Conservation (phyloP, 2,113 vertebrate genomes). For the Melanocharis versteri region DNA sequence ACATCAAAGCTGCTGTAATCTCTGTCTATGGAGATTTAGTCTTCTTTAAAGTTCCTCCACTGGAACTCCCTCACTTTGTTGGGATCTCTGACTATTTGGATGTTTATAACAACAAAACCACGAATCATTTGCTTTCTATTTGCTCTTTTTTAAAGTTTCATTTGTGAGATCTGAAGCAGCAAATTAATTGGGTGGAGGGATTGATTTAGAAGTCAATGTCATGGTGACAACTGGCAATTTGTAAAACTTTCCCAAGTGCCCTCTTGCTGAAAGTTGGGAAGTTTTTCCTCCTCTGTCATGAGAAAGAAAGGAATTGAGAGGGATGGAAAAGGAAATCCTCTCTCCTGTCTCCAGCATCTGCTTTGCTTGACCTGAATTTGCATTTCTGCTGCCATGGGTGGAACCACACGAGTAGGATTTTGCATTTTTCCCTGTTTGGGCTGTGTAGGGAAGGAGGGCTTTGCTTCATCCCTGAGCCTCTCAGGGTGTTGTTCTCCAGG, state of each 20-base stretch:
- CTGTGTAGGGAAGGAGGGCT: not conserved
- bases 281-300: not conserved
- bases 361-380: not conserved
- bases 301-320: not conserved
- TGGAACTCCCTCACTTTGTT: not conserved
- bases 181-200: not conserved
- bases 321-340: not conserved
- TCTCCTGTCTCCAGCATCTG: not conserved
- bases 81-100: not conserved
- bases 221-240: not conserved
- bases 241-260: not conserved
- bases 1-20: conserved; percentile 44
- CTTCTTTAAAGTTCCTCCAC: conserved; percentile 11
- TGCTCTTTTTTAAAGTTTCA: not conserved
- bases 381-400: not conserved
- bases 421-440: accelerated
- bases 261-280: not conserved
- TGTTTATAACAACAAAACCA: not conserved
- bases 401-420: accelerated
- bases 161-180: not conserved
- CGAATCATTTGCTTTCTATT: not conserved
- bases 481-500: not conserved
- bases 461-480: not conserved
- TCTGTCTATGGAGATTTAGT: conserved; percentile 16
- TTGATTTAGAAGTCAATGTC: not conserved